phyloP scores from a whole-genome alignment of 2,797 vertebrate genomes.

The Spinus pinus region DNA sequence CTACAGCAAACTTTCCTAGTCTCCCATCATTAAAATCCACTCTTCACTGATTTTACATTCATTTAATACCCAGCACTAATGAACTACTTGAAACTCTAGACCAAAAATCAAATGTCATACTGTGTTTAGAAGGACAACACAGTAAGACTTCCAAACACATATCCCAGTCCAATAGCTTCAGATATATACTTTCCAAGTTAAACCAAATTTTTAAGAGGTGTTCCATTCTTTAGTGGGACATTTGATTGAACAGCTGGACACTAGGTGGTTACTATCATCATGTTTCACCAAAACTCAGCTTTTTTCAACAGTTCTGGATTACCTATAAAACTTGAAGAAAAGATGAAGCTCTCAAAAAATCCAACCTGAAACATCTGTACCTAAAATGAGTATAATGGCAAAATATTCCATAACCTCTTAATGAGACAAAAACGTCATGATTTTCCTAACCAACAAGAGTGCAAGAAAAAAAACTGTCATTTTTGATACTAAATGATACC shows the following conservation, averaged over 20 bases:
- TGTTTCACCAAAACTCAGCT: background rate
- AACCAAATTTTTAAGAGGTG: background rate
- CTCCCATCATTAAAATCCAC: background rate
- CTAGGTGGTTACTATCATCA: background rate
- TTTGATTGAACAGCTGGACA: background rate
- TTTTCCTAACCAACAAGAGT: background rate
- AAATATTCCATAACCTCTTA: background rate
- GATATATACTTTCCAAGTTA: background rate
- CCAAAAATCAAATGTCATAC: background rate
- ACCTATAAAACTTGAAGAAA: background rate
- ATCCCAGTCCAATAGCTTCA: background rate
- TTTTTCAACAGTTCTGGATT: background rate
- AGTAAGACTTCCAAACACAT: background rate
- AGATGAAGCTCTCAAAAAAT: background rate
- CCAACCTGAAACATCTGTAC: background rate
- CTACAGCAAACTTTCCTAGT: background rate
- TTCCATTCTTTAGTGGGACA: background rate
- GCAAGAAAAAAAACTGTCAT: fast-evolving
- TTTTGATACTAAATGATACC: background rate
- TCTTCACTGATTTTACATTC: background rate
- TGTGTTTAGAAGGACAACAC: background rate
- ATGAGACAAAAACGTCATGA: background rate
- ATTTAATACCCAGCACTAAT: background rate
- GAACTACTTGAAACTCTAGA: background rate
- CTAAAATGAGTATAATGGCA: background rate